Percentiles rank a stretch among this genome's conserved stretches.
phyloP scores from a whole-genome alignment of 2,888 invertebrate genomes.

The Miltochrista miniata region DNA sequence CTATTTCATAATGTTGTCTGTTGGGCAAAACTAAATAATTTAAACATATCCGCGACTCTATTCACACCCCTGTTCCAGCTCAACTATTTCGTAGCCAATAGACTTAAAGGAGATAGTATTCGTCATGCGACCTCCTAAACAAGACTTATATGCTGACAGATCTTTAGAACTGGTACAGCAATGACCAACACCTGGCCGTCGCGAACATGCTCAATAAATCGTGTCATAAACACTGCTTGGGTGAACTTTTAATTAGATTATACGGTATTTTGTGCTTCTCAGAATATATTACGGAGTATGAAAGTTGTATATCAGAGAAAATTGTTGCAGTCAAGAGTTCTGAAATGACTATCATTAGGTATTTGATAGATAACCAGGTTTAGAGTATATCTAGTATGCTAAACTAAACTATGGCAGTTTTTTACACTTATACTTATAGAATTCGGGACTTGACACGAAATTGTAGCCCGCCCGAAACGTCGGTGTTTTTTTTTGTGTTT shows the following conservation, averaged over 20 bases:
- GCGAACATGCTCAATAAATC: slow-evolving; percentile 26
- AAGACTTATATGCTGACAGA: slow-evolving; percentile 44
- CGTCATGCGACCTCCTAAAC: slow-evolving; percentile 44
- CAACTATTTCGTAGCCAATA: slow-evolving; percentile 1
- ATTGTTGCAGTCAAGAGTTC: too few species aligned
- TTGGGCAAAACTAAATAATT: too few species aligned
- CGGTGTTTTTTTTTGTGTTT: too few species aligned
- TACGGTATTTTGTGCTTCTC: slow-evolving; percentile 7
- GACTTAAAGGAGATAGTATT: slow-evolving; percentile 1
- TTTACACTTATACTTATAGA: too few species aligned
- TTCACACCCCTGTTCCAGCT: background rate
- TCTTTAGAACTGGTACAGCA: slow-evolving; percentile 12
- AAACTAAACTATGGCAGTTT: too few species aligned
- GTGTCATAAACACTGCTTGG: slow-evolving; percentile 23
- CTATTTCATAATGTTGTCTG: too few species aligned
- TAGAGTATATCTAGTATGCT: too few species aligned
- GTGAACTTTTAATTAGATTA: slow-evolving; percentile 26
- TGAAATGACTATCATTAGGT: background rate
- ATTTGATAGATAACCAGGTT: too few species aligned
- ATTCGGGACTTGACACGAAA: too few species aligned
- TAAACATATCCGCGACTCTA: background rate
- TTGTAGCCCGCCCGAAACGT: too few species aligned
- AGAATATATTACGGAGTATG: background rate
- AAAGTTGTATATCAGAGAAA: too few species aligned
- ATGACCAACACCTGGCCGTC: slow-evolving; percentile 34